phyloP scores from a whole-genome alignment of 2,888 invertebrate species.

The Drosophila falleni region DNA sequence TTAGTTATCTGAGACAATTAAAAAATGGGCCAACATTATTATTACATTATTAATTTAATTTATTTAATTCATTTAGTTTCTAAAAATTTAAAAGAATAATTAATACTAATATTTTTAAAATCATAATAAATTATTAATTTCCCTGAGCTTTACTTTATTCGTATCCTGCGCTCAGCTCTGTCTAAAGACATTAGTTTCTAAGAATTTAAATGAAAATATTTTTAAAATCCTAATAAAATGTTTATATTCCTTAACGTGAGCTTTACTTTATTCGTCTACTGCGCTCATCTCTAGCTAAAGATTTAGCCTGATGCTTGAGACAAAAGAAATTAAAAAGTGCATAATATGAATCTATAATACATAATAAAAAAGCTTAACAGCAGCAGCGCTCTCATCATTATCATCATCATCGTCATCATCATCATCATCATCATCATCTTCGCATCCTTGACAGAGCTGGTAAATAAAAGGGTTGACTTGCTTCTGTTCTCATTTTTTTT shows the following conservation, averaged over 20 bases:
- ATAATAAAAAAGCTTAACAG: conserved; percentile 72
- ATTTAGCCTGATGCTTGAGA: conserved; percentile 45
- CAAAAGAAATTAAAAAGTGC: conserved; percentile 78
- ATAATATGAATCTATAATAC: conserved; percentile 80
- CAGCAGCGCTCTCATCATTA: conserved; percentile 12
- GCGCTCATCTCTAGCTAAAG: conserved; percentile 26
- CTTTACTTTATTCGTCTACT: conserved; percentile 1
- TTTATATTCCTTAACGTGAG: neutral
- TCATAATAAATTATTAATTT: neutral
- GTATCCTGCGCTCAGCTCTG: conserved; percentile 26
- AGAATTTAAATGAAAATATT: neutral
- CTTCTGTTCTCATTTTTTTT: conserved; percentile 32
- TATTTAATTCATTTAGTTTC: neutral
- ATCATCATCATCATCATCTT: conserved; percentile 32
- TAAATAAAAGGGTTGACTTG: conserved; percentile 70
- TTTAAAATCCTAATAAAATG: neutral
- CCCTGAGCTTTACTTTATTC: neutral
- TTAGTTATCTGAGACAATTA: too few species aligned
- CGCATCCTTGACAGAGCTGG: conserved; percentile 45
- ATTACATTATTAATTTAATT: neutral
- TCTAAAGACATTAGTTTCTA: neutral
- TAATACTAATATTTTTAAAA: too few species aligned
- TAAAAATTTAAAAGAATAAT: neutral
- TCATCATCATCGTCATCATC: conserved; percentile 35
- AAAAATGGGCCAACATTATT: too few species aligned